These are phyloP conservation scores for Sinosuthora webbiana DNA, from an alignment of 2,113 vertebrate genomes.

Conservation along the genomic window DNA sequence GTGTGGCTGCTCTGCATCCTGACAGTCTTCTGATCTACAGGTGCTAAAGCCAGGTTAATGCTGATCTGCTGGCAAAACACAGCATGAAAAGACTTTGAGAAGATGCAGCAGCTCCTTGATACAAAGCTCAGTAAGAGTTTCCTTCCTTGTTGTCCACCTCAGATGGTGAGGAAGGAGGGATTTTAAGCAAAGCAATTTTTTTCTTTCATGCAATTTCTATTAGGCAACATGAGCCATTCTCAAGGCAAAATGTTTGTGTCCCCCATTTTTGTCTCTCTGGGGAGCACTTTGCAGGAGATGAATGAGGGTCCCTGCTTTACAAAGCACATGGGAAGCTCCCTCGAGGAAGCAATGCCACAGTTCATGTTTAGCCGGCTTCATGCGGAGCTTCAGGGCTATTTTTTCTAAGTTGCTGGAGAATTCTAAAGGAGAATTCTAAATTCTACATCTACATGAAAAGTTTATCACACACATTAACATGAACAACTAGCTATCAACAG, in stretches of 20 bases:
- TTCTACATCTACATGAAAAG: neutral
- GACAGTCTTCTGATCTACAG: neutral
- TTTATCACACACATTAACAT: neutral
- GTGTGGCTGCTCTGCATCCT: neutral
- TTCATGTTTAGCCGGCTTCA: neutral
- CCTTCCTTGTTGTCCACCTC: neutral
- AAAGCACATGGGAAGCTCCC: neutral
- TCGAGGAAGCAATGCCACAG: neutral
- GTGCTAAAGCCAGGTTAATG: neutral
- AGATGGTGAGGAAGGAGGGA: neutral
- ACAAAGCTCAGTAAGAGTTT: neutral
- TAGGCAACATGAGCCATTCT: neutral
- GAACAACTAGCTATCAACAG: neutral
- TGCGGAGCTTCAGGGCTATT: neutral
- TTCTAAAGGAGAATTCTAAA: neutral
- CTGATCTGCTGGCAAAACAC: neutral
- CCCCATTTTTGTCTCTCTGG: neutral
- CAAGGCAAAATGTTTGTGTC: neutral
- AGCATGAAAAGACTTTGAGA: neutral
- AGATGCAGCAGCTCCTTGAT: neutral
- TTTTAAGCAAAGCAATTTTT: neutral
- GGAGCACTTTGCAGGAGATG: neutral
- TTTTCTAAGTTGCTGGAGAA: neutral
- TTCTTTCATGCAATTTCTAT: neutral
- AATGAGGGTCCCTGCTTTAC: neutral